These are phyloP conservation scores for Aelia acuminata DNA, from an alignment of 2,888 invertebrate species.

Conservation along the genomic window DNA sequence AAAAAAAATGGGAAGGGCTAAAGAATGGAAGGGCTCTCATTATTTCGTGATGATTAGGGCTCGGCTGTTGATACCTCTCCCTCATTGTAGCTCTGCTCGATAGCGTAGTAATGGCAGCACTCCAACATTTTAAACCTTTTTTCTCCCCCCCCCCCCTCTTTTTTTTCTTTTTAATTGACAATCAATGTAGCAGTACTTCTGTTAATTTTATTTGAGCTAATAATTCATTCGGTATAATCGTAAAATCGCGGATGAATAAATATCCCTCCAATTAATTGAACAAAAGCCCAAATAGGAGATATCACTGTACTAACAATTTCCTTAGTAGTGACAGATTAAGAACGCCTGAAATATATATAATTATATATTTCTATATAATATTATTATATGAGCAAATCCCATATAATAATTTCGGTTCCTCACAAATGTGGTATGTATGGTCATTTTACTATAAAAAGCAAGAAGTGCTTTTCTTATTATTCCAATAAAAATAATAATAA, in stretches of 20 bases:
- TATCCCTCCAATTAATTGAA: neutral
- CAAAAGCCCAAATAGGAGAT: too few species aligned
- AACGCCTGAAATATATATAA: too few species aligned
- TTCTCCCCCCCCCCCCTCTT: neutral
- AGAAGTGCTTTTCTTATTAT: too few species aligned
- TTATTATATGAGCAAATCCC: too few species aligned
- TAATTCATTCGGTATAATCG: neutral
- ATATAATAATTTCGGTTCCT: too few species aligned
- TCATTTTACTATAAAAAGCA: too few species aligned
- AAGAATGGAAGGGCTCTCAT: constrained; percentile 21
- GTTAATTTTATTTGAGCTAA: neutral
- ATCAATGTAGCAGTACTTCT: neutral
- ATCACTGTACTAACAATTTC: too few species aligned
- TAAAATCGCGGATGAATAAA: neutral
- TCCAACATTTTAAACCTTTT: neutral
- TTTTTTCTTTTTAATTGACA: neutral
- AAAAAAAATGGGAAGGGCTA: neutral
- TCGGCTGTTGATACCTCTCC: neutral
- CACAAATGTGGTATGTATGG: too few species aligned
- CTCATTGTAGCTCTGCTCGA: neutral
- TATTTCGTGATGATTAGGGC: constrained; percentile 23
- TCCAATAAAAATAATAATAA: too few species aligned
- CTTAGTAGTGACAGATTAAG: too few species aligned
- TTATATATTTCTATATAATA: too few species aligned
- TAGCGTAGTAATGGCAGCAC: neutral